A percentile compares a stretch with the other conserved stretches of the same genome.
Conservation (phyloP, 92 coral and sea anemone species). For the Epizoanthus illoricatus region DNA sequence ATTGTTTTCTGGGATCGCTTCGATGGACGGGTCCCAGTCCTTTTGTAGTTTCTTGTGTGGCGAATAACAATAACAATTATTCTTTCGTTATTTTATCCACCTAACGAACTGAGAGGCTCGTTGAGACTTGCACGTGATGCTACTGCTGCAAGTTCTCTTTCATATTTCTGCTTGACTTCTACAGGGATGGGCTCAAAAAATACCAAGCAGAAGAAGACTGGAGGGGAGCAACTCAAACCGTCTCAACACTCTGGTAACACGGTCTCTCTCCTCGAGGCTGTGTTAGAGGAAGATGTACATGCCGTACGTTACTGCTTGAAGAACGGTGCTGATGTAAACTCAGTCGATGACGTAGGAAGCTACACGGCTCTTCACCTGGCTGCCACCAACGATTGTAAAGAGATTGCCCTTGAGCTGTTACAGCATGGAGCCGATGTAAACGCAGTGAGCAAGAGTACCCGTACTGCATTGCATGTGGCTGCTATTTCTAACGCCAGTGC, state of each 20-base stretch:
- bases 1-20: too few relatives aligned
- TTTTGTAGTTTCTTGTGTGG: too few relatives aligned
- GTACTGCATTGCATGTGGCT: constrained; percentile 23
- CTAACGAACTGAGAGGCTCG: too few relatives aligned
- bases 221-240: not conserved
- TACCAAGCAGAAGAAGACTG: not conserved
- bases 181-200: not conserved
- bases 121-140: too few relatives aligned
- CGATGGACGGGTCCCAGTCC: too few relatives aligned
- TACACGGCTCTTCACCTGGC: constrained; percentile 20
- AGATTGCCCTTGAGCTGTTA: constrained; percentile 27
- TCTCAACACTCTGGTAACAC: not conserved
- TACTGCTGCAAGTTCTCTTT: not conserved
- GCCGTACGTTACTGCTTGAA: constrained; percentile 10
- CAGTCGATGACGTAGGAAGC: not conserved
- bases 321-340: constrained; percentile 4
- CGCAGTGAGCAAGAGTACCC: constrained; percentile 1
- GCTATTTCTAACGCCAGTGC: not conserved
- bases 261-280: not conserved
- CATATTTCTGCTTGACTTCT: not conserved
- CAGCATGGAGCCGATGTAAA: constrained; percentile 30
- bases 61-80: too few relatives aligned
- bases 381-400: constrained; percentile 3
- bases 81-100: too few relatives aligned
- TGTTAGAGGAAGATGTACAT: not conserved